Base-by-base conservation (phyloP, 1,140 invertebrate genomes). In the Brachionus rubens region DNA sequence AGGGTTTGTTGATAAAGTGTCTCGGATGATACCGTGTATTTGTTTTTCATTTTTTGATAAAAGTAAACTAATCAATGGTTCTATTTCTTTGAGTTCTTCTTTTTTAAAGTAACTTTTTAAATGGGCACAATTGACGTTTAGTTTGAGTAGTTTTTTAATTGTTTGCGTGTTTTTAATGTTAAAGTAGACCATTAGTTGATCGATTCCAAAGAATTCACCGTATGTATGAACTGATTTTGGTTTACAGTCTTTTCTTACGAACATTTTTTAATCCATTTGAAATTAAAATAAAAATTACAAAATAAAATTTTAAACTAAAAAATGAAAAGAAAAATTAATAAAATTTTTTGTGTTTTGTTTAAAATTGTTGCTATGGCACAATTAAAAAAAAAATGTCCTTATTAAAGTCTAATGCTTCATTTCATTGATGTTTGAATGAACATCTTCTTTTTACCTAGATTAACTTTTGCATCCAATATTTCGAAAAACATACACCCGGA, bases 121-220 rank as follows among this genome's bases (percentile, higher is more conserved):
- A 43, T 43, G 40, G 26, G 59, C 36, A 43, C 59, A 65, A n/a
- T 65, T 65, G 21, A 65, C 40, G 41, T 65, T 43, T 4, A 65
- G 24, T 14, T 65, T 65, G 10, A 65, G 33, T 46, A 65, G 19
- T 24, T 65, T 65, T 65, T 65, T 65, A 16, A 65, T 65, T 40
- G 59, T 24, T 65, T 65, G 33, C 4, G 59, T 43, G n/a, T 65
- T 65, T 65, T 65, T 65, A 14, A 65, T 65, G n/a, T 65, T 65
- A 26, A 43, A 65, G 43, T 43, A 65, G 10, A 43, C 21, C 59
- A 65, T 30, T 9, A 65, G 24, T 10, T 65, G 59, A 65, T 65
- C 40, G 2, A 65, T 65, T 6, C 59, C 36, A 36, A 43, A 65
- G 43, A 65, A 65, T 43, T 43, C 21, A 19, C 59, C 59, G 24